Conservation (phyloP, 2,797 vertebrate species). For the Gadopsis marmoratus region DNA sequence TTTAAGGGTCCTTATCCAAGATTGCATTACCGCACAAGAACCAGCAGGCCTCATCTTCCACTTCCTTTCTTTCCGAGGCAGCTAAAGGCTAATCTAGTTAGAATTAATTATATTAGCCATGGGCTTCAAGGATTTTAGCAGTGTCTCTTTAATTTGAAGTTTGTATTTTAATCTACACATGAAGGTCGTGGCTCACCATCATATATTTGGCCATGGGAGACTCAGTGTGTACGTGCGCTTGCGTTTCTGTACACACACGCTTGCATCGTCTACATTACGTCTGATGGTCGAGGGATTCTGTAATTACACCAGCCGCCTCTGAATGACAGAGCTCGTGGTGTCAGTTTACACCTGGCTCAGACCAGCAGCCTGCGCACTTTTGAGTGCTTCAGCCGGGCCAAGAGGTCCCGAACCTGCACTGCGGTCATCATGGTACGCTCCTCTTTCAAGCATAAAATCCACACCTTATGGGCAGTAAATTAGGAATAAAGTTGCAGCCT, state of each 20-base stretch:
- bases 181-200: conserved; percentile 28
- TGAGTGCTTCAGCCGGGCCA: background rate
- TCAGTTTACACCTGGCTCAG: conserved; percentile 60
- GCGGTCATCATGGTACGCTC: background rate
- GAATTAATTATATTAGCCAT: conserved; percentile 55
- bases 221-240: conserved; percentile 12
- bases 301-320: conserved; percentile 71
- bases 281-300: conserved; percentile 53
- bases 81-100: conserved; percentile 63
- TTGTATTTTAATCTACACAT: conserved; percentile 14
- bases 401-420: conserved; percentile 33
- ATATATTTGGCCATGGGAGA: conserved; percentile 18
- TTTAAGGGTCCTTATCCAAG: conserved; percentile 21
- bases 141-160: conserved; percentile 53
- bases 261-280: conserved; percentile 30
- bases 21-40: conserved; percentile 39
- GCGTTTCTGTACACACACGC: conserved; percentile 3
- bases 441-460: conserved; percentile 24
- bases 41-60: conserved; percentile 20
- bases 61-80: conserved; percentile 17
- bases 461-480: background rate
- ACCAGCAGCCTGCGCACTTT: conserved; percentile 9
- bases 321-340: conserved; percentile 55
- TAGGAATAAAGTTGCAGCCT: background rate
- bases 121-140: conserved; percentile 46